A percentile compares a stretch with the other conserved stretches of the same genome.
Evolutionary conservation across 2,797 vertebrate genomes (phyloP).

Genomic region (Betta splendens): DNA sequence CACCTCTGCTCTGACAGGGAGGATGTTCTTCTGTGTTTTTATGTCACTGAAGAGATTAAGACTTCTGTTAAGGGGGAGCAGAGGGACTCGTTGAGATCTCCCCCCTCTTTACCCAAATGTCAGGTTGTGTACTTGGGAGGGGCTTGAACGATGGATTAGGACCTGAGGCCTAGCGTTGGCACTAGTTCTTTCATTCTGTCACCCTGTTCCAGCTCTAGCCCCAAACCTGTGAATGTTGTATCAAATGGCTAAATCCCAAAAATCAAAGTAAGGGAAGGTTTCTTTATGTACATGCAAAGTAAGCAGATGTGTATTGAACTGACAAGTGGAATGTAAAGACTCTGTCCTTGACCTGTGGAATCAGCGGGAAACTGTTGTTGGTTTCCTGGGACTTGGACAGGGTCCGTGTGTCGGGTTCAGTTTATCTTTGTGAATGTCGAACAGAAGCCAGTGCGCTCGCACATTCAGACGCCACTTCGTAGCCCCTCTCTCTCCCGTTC

Average conservation of each 20-base stretch:
- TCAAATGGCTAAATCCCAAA: slow-evolving; percentile 72
- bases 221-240: slow-evolving; percentile 70
- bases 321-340: slow-evolving; percentile 82
- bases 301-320: slow-evolving; percentile 73
- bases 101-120: slow-evolving; percentile 49
- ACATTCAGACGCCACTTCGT: slow-evolving; percentile 57
- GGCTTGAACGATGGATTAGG: slow-evolving; percentile 48
- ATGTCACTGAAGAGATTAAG: slow-evolving; percentile 71
- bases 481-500: slow-evolving; percentile 54
- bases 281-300: slow-evolving; percentile 48
- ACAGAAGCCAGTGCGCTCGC: slow-evolving; percentile 71
- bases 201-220: slow-evolving; percentile 45
- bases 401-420: slow-evolving; percentile 47
- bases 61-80: slow-evolving; percentile 45
- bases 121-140: slow-evolving; percentile 60
- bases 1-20: slow-evolving; percentile 47
- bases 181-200: slow-evolving; percentile 36
- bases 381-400: slow-evolving; percentile 28
- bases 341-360: slow-evolving; percentile 58
- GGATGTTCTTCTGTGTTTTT: slow-evolving; percentile 62
- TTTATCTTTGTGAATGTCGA: slow-evolving; percentile 68
- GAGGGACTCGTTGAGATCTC: slow-evolving; percentile 10
- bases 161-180: slow-evolving; percentile 64
- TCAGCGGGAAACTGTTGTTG: slow-evolving; percentile 35
- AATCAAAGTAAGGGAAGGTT: slow-evolving; percentile 63